These are phyloP conservation scores for Tortricodes alternella DNA, from an alignment of 2,888 invertebrate genomes.

Conservation along the genomic window DNA sequence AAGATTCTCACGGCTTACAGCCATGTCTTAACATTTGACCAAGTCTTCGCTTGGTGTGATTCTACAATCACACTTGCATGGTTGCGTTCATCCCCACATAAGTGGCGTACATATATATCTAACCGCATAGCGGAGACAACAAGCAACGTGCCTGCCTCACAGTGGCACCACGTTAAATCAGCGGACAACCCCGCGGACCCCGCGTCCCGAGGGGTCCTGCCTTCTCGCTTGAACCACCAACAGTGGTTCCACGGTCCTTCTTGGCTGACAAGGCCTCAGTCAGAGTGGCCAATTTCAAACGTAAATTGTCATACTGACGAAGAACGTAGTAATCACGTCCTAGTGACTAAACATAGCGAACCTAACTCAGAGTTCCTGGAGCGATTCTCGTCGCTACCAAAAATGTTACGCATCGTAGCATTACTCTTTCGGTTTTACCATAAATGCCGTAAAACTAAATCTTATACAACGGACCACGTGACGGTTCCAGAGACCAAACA, in stretches of 20 bases:
- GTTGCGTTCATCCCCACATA: background rate
- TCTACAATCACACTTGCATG: background rate
- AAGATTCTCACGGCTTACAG: background rate
- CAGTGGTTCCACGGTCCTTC: background rate
- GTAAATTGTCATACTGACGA: background rate
- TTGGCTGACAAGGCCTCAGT: background rate
- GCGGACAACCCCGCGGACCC: background rate
- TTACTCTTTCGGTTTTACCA: background rate
- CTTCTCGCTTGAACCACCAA: background rate
- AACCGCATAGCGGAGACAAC: background rate
- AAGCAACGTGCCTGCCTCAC: background rate
- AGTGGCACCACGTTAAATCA: background rate
- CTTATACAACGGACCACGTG: background rate
- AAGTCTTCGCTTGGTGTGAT: background rate
- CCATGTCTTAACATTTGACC: background rate
- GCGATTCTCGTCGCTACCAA: background rate
- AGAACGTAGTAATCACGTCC: background rate
- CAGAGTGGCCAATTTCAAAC: background rate
- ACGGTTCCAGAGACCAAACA: background rate
- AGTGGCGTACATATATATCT: conserved; percentile 1
- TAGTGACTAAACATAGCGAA: background rate
- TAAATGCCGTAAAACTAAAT: background rate
- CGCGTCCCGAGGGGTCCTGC: background rate
- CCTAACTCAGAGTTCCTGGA: background rate
- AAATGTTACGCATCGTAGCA: background rate